Base-by-base conservation (phyloP, 23 tunicate genomes). In the Aplidium turbinatum region DNA sequence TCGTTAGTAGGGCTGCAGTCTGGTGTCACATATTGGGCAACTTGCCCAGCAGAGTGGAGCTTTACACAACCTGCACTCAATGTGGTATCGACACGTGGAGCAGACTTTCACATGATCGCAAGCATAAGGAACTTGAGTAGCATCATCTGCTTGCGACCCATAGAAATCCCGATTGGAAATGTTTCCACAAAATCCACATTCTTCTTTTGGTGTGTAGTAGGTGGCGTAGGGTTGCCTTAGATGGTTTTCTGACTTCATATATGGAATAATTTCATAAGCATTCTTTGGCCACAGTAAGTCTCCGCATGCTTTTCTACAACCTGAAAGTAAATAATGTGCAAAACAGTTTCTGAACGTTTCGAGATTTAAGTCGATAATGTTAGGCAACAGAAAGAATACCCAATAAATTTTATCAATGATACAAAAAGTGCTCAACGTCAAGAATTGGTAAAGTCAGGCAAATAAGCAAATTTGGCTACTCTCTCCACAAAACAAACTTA, bases 31-130 rank as follows among this genome's bases (percentile, higher is more conserved):
- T 21, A 80, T 4, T 1, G 85, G 85, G 36, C 85, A 80, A 0
- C 77, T 29, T 19, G 65, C 51, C 85, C 85, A 80, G 52, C 85
- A 80, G 1, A 68, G 69, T 3, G 85, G 85, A 1, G 85, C 77
- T 1, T 61, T 33, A 28, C 85, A 80, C 35, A 80, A 47, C 25
- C 64, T 27, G 57, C 85, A 80, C 33, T 68, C 85, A 9, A 42
- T 47, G 0, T 58, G 57, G 23, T 69, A 27, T 2, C 58, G 64
- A 35, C 85, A 80, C 1, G 30, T 9, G 4, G 31, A 11, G 30
- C 85, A 80, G 28, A 80, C 21, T 38, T 21, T 57, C 33, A 80
- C 52, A 58, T 80, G 85, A 28, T 57, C 85, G 30, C 85, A 80
- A 20, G 74, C 46, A 51, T 80, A 80, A 0, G 85, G 85, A 19